A percentile compares a stretch with the other conserved stretches of the same genome.
Conservation (phyloP, 2,888 invertebrate species). For the Caenorhabditis imperialis region DNA sequence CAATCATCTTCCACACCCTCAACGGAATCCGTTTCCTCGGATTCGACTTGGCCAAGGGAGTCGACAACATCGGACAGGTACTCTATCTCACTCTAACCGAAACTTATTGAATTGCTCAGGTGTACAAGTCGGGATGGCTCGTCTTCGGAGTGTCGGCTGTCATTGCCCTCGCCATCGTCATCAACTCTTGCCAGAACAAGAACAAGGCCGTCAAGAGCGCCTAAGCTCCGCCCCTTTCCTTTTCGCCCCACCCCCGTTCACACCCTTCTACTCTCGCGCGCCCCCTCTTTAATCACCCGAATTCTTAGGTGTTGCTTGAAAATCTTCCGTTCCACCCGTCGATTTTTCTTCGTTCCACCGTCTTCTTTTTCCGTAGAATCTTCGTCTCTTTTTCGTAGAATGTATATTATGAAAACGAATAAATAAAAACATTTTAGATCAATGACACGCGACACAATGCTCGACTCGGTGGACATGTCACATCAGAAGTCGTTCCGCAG, state of each 20-base stretch:
- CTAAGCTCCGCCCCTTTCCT: conserved; percentile 34
- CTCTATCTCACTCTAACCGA: neutral
- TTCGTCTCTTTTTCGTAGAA: conserved; percentile 30
- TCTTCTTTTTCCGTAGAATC: conserved; percentile 38
- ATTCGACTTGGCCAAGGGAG: conserved; percentile 76
- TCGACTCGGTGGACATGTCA: conserved; percentile 25
- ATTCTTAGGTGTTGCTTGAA: conserved; percentile 30
- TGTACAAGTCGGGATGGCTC: conserved; percentile 76
- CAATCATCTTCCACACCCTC: conserved; percentile 77
- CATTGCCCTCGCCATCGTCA: conserved; percentile 71
- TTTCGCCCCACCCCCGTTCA: conserved; percentile 1
- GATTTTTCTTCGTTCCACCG: too few relatives aligned
- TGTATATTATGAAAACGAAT: conserved; percentile 40
- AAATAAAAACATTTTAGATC: conserved; percentile 46
- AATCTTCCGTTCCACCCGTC: conserved; percentile 17
- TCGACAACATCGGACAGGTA: conserved; percentile 63
- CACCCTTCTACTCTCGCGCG: conserved; percentile 20
- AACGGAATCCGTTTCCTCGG: conserved; percentile 78
- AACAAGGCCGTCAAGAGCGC: conserved; percentile 52
- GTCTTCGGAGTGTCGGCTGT: conserved; percentile 74
- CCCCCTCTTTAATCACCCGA: conserved; percentile 14
- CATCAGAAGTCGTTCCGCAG: conserved; percentile 20
- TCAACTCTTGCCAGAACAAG: conserved; percentile 61
- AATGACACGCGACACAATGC: conserved; percentile 40
- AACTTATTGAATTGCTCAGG: conserved; percentile 27